Evolutionary conservation across 92 coral and sea anemone species (phyloP).

Genomic region (Blastomussa wellsi): DNA sequence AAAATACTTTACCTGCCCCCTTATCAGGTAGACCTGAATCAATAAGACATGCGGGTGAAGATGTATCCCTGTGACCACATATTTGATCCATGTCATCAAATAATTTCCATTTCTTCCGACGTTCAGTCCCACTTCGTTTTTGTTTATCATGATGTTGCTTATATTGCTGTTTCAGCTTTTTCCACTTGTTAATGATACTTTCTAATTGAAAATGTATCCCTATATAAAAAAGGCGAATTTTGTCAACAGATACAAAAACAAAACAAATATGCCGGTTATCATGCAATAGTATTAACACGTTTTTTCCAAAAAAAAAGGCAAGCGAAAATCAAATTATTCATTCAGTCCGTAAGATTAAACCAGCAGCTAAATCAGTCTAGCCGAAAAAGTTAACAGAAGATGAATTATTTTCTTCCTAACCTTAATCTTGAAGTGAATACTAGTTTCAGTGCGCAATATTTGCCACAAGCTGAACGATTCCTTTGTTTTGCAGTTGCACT

Average conservation of each 20-base stretch:
- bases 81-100: slow-evolving; percentile 50
- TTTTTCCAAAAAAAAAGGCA: too few species aligned
- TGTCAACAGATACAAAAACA: too few species aligned
- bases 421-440: not conserved
- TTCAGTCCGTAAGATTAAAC: too few species aligned
- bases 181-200: slow-evolving; percentile 48
- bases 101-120: slow-evolving; percentile 47
- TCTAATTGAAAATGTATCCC: too few species aligned
- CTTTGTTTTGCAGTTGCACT: slow-evolving; percentile 59
- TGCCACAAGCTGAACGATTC: slow-evolving; percentile 32
- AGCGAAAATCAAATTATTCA: too few species aligned
- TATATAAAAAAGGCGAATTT: too few species aligned
- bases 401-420: not conserved
- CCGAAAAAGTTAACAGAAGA: too few species aligned
- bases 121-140: slow-evolving; percentile 46
- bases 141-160: slow-evolving; percentile 30
- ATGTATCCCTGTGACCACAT: slow-evolving; percentile 46
- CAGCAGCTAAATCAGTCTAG: too few species aligned
- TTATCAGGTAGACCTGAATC: slow-evolving; percentile 45
- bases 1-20: too few species aligned
- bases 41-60: slow-evolving; percentile 47
- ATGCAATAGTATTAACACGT: too few species aligned
- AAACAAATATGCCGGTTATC: too few species aligned
- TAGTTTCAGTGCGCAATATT: not conserved
- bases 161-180: slow-evolving; percentile 53